These are phyloP conservation scores for Chloroclysta siterata DNA, from an alignment of 2,888 invertebrate genomes.

Conservation along the genomic window DNA sequence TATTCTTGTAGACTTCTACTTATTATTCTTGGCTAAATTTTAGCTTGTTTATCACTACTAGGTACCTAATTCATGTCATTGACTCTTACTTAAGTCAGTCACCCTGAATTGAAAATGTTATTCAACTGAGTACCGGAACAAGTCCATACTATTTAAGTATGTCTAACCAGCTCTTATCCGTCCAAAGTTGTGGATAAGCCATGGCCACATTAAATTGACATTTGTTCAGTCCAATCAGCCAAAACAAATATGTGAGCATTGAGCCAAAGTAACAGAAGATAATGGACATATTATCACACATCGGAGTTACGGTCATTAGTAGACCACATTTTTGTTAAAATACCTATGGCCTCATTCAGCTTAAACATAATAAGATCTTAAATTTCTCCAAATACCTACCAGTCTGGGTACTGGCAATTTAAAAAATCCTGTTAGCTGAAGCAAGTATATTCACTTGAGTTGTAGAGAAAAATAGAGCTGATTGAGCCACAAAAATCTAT, in stretches of 20 bases:
- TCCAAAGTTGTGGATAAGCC: constrained; percentile 18
- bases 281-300: constrained; percentile 5
- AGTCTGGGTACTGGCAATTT: no score
- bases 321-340: neutral
- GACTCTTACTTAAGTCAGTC: neutral
- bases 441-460: no score
- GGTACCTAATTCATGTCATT: neutral
- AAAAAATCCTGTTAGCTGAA: no score
- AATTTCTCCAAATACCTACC: neutral
- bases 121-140: neutral
- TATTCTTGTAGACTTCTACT: constrained; percentile 25
- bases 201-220: constrained; percentile 26
- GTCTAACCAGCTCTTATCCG: constrained; percentile 6
- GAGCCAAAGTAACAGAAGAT: constrained; percentile 23
- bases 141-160: neutral
- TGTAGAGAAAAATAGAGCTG: no score
- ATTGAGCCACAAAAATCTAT: no score
- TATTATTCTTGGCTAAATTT: neutral
- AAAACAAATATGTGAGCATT: constrained; percentile 26
- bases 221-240: constrained; percentile 31
- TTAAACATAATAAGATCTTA: neutral
- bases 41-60: neutral
- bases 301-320: constrained; percentile 9
- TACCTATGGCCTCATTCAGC: neutral
- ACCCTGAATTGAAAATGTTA: neutral